Base-by-base conservation (phyloP, 2,888 invertebrate genomes). In the Noctua janthina region DNA sequence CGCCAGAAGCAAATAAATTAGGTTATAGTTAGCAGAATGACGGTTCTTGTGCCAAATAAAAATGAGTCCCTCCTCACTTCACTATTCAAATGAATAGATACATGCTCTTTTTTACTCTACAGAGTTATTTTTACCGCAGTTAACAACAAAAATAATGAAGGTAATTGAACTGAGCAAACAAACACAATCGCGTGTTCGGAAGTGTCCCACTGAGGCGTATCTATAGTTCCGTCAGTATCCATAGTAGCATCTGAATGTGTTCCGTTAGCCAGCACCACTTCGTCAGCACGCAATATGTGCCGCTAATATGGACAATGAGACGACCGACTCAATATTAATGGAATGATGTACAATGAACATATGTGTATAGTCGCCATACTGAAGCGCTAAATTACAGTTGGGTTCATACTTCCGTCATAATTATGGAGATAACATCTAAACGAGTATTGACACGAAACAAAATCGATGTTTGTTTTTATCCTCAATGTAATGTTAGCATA, bases 121-220 rank as follows among this genome's bases (percentile, higher is more conserved):
- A 64, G 35, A 20, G 3, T 10, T 20, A 1, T 66, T 66, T 35
- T 10, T 10, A 7, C 29, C 29, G 29, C 10, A 39, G 35, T 35
- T 35, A 66, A 20, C 39, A 56, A 66, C 13, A 39, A 68, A 85
- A 43, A n/a, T 13, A 51, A 56, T 66, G 35, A 29, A 69, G 35
- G 17, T 49, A 73, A 64, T 56, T 75, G 39, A n/a, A 73, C 15
- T 75, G 29, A 68, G 68, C 35, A 74, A 73, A 82, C 49, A 79
- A 76, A 71, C 15, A 66, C 29, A 3, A 54, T 89, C 54, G 87
- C 81, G 78, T 87, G 89, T 62, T 87, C 81, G 89, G 88, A 87
- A 87, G 87, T 88, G 73, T 70, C 76, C 78, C 43, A 76, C 51
- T 78, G 73, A 71, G 67, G 59, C 39, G 75, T 78, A 46, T 68